Evolutionary conservation across 2,113 vertebrate genomes (phyloP).

Genomic region (Campylomormyrus numenius): DNA sequence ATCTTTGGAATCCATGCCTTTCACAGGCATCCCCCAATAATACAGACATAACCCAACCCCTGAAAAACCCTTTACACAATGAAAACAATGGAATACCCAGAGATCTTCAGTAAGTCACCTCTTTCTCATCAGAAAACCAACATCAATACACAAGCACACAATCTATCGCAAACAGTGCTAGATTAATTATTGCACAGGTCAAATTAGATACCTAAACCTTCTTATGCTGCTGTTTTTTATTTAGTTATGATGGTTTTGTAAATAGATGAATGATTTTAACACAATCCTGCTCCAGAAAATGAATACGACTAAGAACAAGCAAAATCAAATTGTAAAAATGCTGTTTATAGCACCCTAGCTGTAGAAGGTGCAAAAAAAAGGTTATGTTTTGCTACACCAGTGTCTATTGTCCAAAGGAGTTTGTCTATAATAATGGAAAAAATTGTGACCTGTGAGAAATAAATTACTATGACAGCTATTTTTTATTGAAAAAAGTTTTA

Average conservation of each 20-base stretch:
- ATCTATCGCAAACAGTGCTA: not conserved
- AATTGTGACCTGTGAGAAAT: not conserved
- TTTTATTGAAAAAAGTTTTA: not conserved
- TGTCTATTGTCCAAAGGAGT: not conserved
- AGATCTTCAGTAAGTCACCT: not conserved
- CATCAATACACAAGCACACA: not conserved
- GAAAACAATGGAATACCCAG: not conserved
- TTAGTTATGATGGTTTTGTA: not conserved
- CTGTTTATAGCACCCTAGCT: not conserved
- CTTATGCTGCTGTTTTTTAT: not conserved
- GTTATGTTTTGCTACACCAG: not conserved
- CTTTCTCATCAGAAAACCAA: not conserved
- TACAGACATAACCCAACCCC: not conserved
- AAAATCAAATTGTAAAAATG: not conserved
- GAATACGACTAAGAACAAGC: not conserved
- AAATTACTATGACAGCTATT: not conserved
- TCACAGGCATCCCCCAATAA: not conserved
- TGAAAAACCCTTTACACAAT: not conserved
- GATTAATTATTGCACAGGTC: not conserved
- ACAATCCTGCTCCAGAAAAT: not conserved
- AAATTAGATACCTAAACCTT: not conserved
- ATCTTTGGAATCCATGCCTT: not conserved
- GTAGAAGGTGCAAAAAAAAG: not conserved
- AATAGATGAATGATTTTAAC: not conserved
- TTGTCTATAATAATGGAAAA: not conserved